A percentile compares a stretch with the other conserved stretches of the same genome.
Evolutionary conservation across 2,888 invertebrate species (phyloP).

Genomic region (Nephrotoma flavescens): DNA sequence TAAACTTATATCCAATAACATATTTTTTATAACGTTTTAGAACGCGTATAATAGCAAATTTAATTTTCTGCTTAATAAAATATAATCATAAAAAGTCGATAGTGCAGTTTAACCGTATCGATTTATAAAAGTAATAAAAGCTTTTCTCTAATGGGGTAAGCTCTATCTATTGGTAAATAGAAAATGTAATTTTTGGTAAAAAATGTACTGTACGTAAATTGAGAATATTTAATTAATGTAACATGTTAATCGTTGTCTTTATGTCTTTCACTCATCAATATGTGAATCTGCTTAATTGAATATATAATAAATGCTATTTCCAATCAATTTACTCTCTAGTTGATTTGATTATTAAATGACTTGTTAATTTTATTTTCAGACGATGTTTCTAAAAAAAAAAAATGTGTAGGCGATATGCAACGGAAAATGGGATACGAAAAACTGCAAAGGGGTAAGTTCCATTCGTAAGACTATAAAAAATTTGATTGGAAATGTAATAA

Average conservation of each 20-base stretch:
- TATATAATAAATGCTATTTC: background rate
- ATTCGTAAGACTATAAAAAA: background rate
- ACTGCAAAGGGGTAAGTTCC: background rate
- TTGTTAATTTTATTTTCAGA: background rate
- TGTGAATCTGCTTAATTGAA: background rate
- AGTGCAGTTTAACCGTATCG: background rate
- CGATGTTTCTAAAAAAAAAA: background rate
- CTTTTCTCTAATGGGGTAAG: background rate
- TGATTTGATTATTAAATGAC: background rate
- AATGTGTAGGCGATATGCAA: background rate
- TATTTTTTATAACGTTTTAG: too few species aligned
- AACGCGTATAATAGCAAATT: background rate
- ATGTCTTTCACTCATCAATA: background rate
- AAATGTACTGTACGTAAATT: too few species aligned
- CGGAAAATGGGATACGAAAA: background rate
- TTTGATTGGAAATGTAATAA: background rate
- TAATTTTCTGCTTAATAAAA: background rate
- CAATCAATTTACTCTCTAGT: background rate
- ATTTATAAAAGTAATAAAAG: background rate
- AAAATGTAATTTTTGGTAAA: background rate
- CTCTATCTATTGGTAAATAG: background rate
- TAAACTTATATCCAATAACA: too few species aligned
- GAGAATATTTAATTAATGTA: too few species aligned
- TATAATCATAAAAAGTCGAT: background rate
- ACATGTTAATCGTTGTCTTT: background rate